These are phyloP conservation scores for Drosophila pegasa DNA, from an alignment of 2,888 invertebrate genomes.

Conservation along the genomic window DNA sequence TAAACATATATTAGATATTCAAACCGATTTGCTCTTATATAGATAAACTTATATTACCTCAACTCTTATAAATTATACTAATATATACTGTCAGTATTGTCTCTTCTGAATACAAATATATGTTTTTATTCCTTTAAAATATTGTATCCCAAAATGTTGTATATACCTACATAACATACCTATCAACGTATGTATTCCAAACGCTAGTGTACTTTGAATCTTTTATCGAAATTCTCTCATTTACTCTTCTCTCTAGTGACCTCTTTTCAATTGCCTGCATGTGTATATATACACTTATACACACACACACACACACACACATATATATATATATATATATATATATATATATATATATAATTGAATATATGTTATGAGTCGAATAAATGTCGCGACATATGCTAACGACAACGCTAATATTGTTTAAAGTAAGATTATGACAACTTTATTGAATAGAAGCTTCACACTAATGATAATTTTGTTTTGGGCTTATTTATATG, in stretches of 20 bases:
- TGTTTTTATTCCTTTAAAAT: neutral
- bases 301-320: conserved; percentile 9
- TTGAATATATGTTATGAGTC: no score
- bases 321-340: conserved; percentile 7
- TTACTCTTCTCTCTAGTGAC: conserved; percentile 53
- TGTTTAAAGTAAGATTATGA: no score
- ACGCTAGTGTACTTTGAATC: neutral
- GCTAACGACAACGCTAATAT: no score
- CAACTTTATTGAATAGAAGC: no score
- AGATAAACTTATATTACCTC: neutral
- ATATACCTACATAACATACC: neutral
- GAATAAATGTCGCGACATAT: no score
- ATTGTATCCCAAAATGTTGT: conserved; percentile 2
- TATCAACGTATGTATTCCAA: neutral
- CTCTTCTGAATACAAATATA: neutral
- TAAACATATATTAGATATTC: neutral
- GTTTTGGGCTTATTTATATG: no score
- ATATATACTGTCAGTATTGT: conserved; percentile 3
- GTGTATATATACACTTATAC: conserved; percentile 4
- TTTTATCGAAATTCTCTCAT: conserved; percentile 10
- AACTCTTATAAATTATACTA: neutral
- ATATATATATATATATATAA: no score
- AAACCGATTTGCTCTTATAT: neutral
- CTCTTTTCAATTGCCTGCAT: conserved; percentile 70
- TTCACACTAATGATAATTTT: no score